phyloP scores from a whole-genome alignment of 2,113 vertebrate genomes.

The Notechis scutatus region DNA sequence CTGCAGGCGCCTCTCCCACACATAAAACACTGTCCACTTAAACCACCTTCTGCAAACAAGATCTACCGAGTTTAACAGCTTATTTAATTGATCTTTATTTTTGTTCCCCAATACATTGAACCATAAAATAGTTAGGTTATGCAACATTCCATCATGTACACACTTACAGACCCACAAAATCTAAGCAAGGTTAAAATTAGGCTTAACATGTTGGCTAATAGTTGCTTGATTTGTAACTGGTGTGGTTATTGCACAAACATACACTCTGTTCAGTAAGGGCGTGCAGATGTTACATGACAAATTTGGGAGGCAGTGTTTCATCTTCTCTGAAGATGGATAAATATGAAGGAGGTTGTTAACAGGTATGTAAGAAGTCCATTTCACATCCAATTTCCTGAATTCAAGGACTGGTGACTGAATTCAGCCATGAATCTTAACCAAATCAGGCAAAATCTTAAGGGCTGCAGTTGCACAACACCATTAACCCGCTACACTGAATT shows the following conservation, averaged over 20 bases:
- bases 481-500: not conserved
- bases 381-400: not conserved
- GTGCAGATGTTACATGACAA: not conserved
- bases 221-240: not conserved
- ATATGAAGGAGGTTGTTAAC: not conserved
- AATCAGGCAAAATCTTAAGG: not conserved
- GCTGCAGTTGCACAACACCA: not conserved
- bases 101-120: not conserved
- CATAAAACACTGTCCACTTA: not conserved
- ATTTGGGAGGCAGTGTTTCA: not conserved
- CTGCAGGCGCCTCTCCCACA: not conserved
- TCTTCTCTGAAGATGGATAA: not conserved
- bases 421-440: not conserved
- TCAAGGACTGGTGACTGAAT: not conserved
- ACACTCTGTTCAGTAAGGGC: not conserved
- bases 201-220: not conserved
- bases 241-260: not conserved
- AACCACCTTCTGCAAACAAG: not conserved
- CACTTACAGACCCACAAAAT: not conserved
- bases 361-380: not conserved
- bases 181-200: not conserved
- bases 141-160: not conserved
- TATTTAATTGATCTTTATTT: not conserved
- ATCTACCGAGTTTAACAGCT: not conserved
- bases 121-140: not conserved